Evolutionary conservation across 2,113 vertebrate genomes (phyloP), one percentile per base, ranked within the genome.

Genomic region (Aphelocoma coerulescens): DNA sequence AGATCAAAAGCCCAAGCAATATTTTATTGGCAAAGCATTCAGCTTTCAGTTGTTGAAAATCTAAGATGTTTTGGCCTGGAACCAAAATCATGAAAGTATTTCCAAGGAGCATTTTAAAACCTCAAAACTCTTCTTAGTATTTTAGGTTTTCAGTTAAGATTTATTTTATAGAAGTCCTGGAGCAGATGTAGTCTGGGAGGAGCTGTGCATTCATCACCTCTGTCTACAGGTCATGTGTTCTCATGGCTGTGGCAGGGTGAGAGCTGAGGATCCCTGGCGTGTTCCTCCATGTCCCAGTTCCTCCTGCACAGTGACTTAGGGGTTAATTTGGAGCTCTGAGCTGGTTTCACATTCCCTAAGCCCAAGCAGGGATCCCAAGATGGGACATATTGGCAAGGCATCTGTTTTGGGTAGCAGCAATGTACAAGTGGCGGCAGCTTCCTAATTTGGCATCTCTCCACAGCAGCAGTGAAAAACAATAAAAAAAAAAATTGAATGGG

Each of bases 61-160:
- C 14, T 11, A 51, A 90, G 46, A 69, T 32, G 26, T 65, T 94
- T 94, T 91, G 92, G 82, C 79, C 83, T 43, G 32, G 39, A 77
- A 83, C 9, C 82, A 93, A 90, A 93, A 86, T 22, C 21, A 90
- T 41, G 5, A 33, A 92, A 92, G 16, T 35, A 72, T 89, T 95
- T 93, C 79, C 61, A 91, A 80, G 51, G 57, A 91, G 16, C 35
- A 35, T 77, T 93, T 93, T 51, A 77, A 90, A 84, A 46, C 43
- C 73, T 78, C 9, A 0, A 48, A 95, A 86, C 21, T 41, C 24
- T 27, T 84, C 22, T 48, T 69, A 65, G n/a, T 39, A 85, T 74
- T 52, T 46, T 48, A 59, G 43, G 41, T 32, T 94, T 88, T 71
- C 48, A 43, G 32, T 63, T 41, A 69, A 74, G 66, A 84, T 86